Evolutionary conservation across 1,140 invertebrate species (phyloP).

Genomic region (Papilio machaon): DNA sequence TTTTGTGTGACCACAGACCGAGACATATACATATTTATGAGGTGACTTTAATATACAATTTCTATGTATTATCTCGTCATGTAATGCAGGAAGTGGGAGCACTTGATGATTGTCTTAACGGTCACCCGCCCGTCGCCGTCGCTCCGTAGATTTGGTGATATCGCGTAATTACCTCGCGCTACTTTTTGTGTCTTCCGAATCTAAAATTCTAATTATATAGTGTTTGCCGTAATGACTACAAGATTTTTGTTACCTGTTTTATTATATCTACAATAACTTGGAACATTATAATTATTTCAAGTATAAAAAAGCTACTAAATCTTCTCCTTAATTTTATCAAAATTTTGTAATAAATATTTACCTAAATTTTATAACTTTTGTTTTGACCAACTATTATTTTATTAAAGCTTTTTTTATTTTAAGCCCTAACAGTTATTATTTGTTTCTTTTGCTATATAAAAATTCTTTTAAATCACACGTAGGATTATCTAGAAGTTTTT

Average conservation of each 20-base stretch:
- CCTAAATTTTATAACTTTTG: neutral
- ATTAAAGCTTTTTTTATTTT: neutral
- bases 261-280: neutral
- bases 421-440: neutral
- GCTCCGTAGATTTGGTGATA: slow-evolving; percentile 64
- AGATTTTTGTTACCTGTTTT: slow-evolving; percentile 39
- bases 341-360: neutral
- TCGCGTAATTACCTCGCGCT: slow-evolving; percentile 45
- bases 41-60: slow-evolving; percentile 80
- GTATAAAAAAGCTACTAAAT: slow-evolving; percentile 13
- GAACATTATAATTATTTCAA: slow-evolving; percentile 14
- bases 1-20: slow-evolving; percentile 76
- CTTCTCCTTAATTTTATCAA: neutral
- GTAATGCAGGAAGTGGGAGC: slow-evolving; percentile 75
- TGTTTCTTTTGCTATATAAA: neutral
- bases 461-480: neutral
- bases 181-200: slow-evolving; percentile 43
- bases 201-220: slow-evolving; percentile 45
- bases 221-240: slow-evolving; percentile 43
- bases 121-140: slow-evolving; percentile 60
- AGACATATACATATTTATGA: slow-evolving; percentile 81
- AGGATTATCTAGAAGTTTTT: too few relatives aligned
- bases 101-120: slow-evolving; percentile 77
- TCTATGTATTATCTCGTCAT: slow-evolving; percentile 78
- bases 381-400: neutral